Percentiles rank a stretch among this genome's conserved stretches.
Evolutionary conservation across 2,797 vertebrate species (phyloP).

Genomic region (Lacerta viridis): DNA sequence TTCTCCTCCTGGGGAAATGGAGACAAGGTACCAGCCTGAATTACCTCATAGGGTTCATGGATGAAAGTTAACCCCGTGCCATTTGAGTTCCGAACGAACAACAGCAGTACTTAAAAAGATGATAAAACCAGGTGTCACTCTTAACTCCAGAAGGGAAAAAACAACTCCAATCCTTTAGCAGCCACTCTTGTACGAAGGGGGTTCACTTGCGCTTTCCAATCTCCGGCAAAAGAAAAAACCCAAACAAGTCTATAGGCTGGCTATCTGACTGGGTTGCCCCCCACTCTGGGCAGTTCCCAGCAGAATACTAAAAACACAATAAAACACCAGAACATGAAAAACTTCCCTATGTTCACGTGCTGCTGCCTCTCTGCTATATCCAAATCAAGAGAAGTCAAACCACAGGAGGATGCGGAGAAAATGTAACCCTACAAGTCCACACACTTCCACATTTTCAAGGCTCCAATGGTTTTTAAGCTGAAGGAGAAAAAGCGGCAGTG

Average conservation of each 20-base stretch:
- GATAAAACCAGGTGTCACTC: not conserved
- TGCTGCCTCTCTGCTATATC: fast-evolving
- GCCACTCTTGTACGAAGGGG: not conserved
- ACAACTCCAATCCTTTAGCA: not conserved
- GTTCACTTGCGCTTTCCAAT: not conserved
- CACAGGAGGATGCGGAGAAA: not conserved
- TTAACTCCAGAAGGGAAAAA: not conserved
- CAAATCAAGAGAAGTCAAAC: conserved; percentile 10
- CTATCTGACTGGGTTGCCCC: too few relatives aligned
- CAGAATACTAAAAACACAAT: too few relatives aligned
- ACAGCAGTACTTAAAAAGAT: not conserved
- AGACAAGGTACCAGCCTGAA: not conserved
- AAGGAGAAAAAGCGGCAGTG: not conserved
- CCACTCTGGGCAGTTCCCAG: too few relatives aligned
- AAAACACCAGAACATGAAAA: too few relatives aligned
- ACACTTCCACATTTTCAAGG: not conserved
- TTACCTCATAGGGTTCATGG: not conserved
- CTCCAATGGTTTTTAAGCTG: not conserved
- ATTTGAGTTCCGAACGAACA: not conserved
- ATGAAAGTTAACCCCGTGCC: not conserved
- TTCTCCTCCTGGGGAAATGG: not conserved
- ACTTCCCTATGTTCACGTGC: too few relatives aligned
- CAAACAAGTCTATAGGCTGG: not conserved
- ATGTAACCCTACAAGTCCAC: not conserved
- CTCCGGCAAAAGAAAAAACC: not conserved